These are phyloP conservation scores for Xenopus petersii DNA, from an alignment of 2,797 vertebrate genomes.

Conservation along the genomic window DNA sequence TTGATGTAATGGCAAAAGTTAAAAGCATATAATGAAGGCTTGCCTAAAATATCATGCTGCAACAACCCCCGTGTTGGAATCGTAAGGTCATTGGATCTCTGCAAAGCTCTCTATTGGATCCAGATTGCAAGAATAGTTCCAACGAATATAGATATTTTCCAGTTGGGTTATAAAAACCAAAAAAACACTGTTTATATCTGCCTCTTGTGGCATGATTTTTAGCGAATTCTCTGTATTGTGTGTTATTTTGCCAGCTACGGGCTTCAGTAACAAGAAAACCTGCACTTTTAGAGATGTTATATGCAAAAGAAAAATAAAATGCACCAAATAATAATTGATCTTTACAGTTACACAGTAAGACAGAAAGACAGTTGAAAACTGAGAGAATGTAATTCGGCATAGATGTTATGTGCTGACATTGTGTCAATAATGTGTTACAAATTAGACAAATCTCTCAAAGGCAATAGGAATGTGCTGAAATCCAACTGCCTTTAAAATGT, in stretches of 20 bases:
- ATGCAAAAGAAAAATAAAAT: no score
- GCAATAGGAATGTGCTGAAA: no score
- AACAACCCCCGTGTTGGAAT: conserved; percentile 13
- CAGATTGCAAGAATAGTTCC: neutral
- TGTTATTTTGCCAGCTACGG: neutral
- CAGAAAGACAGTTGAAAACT: no score
- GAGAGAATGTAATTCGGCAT: no score
- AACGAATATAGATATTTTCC: neutral
- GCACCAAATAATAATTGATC: no score
- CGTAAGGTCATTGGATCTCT: neutral
- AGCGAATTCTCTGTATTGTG: neutral
- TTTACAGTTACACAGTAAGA: no score
- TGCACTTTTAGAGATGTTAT: no score
- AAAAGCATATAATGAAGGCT: conserved; percentile 18
- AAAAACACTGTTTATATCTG: conserved; percentile 4
- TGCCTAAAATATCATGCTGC: conserved; percentile 3
- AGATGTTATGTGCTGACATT: no score
- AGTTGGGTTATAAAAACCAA: conserved; percentile 4
- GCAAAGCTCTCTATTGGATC: conserved; percentile 1
- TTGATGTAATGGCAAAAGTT: conserved; percentile 21
- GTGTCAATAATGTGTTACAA: no score
- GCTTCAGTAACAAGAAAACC: no score
- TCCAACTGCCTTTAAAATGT: no score
- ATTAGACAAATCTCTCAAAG: no score
- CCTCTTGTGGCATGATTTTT: conserved; percentile 1